Base-by-base conservation (phyloP, 2,797 vertebrate species). In the Buphagus erythrorhynchus region DNA sequence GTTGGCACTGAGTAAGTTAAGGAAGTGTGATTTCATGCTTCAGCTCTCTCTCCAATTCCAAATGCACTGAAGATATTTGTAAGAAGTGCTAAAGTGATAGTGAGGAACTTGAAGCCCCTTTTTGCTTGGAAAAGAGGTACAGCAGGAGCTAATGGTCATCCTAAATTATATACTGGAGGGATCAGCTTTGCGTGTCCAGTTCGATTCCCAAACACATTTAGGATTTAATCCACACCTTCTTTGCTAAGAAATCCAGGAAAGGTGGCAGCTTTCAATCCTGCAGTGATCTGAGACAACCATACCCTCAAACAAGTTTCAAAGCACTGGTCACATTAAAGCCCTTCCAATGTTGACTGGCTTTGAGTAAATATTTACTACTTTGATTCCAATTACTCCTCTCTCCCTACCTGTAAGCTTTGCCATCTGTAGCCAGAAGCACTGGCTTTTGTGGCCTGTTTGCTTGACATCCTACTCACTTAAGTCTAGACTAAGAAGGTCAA, bases 1-100 rank as follows among this genome's bases (percentile, higher is more conserved):
- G 58, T 7, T 81, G 88, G 81, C 65, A 72, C 46, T n/a, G 65
- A 86, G 75, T 31, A 86, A 95, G 72, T 90, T 33, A 83, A 80
- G 38, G 17, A 88, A 86, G 78, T 83, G 95, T 91, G 93, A 95
- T 80, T 95, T 90, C 62, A 86, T 61, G 76, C 95, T 78, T 66
- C 66, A 78, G 35, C 72, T 78, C 65, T 14, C 59, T 54, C 65
- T 72, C 42, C 40, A 71, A 6, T 76, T 78, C 68, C 49, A 76
- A 94, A 72, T 14, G 59, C 38, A 54, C 61, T 86, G 14, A 88
- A 88, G 55, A 26, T 45, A 28, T 46, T 86, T 86, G 81, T 92
- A 85, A 89, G 88, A 86, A 90, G 75, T 88, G 87, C 71, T 94
- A 55, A 91, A 83, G 75, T 71, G 86, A 63, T 15, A 89, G 74